phyloP scores from a whole-genome alignment of 2,797 vertebrate genomes.

The Sebastes itinus region DNA sequence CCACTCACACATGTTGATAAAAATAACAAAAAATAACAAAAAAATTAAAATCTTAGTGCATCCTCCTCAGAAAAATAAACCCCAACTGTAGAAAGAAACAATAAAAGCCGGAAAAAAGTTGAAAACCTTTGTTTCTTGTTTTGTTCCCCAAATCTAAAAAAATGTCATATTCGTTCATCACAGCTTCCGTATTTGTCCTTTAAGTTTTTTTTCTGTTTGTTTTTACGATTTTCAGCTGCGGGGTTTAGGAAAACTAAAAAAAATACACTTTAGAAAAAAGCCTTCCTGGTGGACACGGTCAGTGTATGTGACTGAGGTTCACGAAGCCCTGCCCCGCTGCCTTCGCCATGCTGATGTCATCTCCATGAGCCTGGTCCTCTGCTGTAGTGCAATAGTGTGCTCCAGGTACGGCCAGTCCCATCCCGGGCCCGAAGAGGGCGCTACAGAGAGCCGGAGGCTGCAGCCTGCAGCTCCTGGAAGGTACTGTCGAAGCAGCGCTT shows the following conservation, averaged over 20 bases:
- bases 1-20: constrained; percentile 74
- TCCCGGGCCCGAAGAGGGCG: constrained; percentile 74
- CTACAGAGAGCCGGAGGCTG: constrained; percentile 97
- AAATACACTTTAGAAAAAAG: constrained; percentile 86
- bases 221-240: constrained; percentile 85
- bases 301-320: constrained; percentile 98
- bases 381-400: constrained; percentile 96
- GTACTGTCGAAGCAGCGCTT: constrained; percentile 99
- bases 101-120: constrained; percentile 92
- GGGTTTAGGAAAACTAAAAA: constrained; percentile 88
- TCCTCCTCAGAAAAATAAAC: constrained; percentile 88
- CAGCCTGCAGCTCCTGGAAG: constrained; percentile 98
- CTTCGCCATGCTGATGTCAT: constrained; percentile 78
- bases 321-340: constrained; percentile 88
- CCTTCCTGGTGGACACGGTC: constrained; percentile 94
- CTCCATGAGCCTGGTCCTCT: constrained; percentile 81
- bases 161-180: constrained; percentile 84
- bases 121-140: constrained; percentile 83
- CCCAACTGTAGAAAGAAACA: constrained; percentile 83
- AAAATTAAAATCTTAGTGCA: constrained; percentile 99
- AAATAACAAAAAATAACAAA: constrained; percentile 86
- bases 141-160: constrained; percentile 94
- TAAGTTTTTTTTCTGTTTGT: constrained; percentile 63
- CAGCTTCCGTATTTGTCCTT: constrained; percentile 88
- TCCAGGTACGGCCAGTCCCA: constrained; percentile 79